These are phyloP conservation scores for Carassius auratus DNA, from an alignment of 2,113 vertebrate species.

Conservation along the genomic window DNA sequence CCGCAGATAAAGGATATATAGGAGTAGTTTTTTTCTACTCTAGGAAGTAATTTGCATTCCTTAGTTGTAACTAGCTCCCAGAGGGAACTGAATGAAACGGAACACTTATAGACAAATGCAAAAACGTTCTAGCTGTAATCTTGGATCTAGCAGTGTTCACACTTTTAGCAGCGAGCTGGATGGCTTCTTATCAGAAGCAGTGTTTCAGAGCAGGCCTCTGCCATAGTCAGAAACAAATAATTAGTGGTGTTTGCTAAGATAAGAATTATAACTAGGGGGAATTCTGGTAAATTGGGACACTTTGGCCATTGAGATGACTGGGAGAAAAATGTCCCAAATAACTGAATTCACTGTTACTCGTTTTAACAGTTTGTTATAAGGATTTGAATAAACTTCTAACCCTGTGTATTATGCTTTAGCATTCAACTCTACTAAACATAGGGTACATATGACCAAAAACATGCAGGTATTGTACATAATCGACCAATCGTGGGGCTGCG, in stretches of 20 bases:
- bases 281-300: neutral
- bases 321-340: neutral
- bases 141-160: neutral
- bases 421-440: neutral
- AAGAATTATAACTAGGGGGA: neutral
- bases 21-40: neutral
- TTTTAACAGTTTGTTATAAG: neutral
- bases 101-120: neutral
- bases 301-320: neutral
- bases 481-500: too few relatives aligned
- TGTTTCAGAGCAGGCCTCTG: neutral
- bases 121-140: neutral
- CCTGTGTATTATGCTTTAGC: neutral
- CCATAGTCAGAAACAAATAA: neutral
- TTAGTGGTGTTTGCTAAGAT: neutral
- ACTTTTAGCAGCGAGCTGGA: neutral
- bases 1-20: neutral
- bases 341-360: neutral
- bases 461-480: too few relatives aligned
- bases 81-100: neutral
- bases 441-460: too few relatives aligned
- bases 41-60: conserved; percentile 13
- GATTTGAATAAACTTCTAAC: neutral
- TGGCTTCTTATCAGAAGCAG: neutral
- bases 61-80: neutral